Conservation (phyloP, 2,113 vertebrate genomes). For the Dipodomys merriami region DNA sequence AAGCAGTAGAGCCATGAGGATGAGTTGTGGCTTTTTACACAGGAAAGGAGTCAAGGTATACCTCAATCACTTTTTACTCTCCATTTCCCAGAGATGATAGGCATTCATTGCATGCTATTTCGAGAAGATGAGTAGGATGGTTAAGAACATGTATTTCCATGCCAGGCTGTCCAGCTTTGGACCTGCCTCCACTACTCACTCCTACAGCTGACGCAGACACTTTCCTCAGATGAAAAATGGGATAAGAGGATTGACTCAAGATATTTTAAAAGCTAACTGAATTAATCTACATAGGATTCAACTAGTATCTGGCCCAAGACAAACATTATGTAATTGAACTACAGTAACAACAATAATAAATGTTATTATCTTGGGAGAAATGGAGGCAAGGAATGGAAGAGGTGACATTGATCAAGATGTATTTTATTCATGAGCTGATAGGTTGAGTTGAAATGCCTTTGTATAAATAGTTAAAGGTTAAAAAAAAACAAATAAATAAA, state of each 20-base stretch:
- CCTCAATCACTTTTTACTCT: conserved; percentile 33
- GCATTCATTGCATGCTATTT: background rate
- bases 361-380: background rate
- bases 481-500: no score
- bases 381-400: no score
- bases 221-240: conserved; percentile 17
- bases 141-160: background rate
- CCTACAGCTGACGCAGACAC: background rate
- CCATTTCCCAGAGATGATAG: conserved; percentile 14
- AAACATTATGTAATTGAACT: conserved; percentile 26
- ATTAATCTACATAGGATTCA: background rate
- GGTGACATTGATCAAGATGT: no score
- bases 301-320: background rate
- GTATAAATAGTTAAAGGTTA: no score
- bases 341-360: background rate
- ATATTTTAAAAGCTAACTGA: conserved; percentile 33
- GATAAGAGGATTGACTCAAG: background rate
- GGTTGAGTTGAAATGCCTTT: no score
- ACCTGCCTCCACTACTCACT: background rate
- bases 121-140: background rate
- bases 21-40: background rate
- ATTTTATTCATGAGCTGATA: no score
- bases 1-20: background rate
- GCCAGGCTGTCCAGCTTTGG: background rate
- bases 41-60: background rate